These are phyloP conservation scores for Chalcosyrphus nemorum DNA, from an alignment of 2,888 invertebrate genomes.

Conservation along the genomic window DNA sequence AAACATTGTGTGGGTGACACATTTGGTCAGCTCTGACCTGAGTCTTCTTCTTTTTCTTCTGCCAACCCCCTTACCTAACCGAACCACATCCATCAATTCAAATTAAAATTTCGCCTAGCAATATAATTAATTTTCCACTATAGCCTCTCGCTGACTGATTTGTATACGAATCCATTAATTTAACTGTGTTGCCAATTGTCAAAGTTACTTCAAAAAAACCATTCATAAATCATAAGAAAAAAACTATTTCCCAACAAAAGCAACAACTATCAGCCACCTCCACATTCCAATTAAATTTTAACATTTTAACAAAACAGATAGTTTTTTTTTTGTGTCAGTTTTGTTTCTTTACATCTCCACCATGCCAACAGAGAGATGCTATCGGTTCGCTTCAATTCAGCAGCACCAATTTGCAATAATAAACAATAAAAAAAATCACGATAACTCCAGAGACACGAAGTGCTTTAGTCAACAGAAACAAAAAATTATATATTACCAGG, in stretches of 20 bases:
- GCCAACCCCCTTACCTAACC: too few relatives aligned
- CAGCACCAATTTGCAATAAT: slow-evolving; percentile 71
- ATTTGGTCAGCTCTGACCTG: too few relatives aligned
- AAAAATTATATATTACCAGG: slow-evolving; percentile 8
- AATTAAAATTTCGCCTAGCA: background rate
- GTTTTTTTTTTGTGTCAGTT: background rate
- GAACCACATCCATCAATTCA: too few relatives aligned
- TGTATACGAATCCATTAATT: slow-evolving; percentile 32
- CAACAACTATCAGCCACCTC: slow-evolving; percentile 30
- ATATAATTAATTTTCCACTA: background rate
- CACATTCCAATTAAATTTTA: slow-evolving; percentile 67
- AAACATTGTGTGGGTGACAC: too few relatives aligned
- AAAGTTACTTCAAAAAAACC: slow-evolving; percentile 34
- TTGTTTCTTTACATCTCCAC: background rate
- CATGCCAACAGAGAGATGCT: slow-evolving; percentile 46
- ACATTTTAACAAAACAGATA: slow-evolving; percentile 40
- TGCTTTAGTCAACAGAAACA: slow-evolving; percentile 21
- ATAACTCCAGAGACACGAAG: slow-evolving; percentile 55
- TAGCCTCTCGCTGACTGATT: slow-evolving; percentile 13
- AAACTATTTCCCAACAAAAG: slow-evolving; percentile 22
- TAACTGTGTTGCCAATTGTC: slow-evolving; percentile 53
- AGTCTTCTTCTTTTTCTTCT: too few relatives aligned
- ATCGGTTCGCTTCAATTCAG: slow-evolving; percentile 62
- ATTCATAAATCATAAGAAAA: slow-evolving; percentile 61
- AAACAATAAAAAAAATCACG: slow-evolving; percentile 70